phyloP scores from a whole-genome alignment of 2,113 vertebrate genomes.

The Copsychus sechellarum region DNA sequence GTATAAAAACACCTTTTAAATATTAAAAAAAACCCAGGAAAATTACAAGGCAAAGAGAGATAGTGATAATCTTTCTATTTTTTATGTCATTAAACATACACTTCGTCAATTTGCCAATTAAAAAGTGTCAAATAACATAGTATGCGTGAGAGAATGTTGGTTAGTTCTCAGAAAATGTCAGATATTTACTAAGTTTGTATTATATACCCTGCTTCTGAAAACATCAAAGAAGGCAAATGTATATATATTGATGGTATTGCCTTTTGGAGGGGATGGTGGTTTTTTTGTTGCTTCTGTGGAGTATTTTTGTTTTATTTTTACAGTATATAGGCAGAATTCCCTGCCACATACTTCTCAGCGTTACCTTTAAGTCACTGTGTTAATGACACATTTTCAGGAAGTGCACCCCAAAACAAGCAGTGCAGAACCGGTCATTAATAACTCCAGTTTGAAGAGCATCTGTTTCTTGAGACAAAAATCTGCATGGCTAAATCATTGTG shows the following conservation, averaged over 20 bases:
- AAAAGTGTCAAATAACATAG: background rate
- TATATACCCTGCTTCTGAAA: background rate
- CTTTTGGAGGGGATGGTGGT: background rate
- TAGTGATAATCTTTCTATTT: background rate
- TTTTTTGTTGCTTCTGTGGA: too few relatives aligned
- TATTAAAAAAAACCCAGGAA: background rate
- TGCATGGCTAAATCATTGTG: background rate
- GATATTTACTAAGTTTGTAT: background rate
- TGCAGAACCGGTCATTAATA: rapidly evolving
- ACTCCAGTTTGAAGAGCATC: background rate
- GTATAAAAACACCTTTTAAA: background rate
- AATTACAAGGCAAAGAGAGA: background rate
- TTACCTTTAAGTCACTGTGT: background rate
- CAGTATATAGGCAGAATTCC: background rate
- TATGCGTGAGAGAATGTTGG: background rate
- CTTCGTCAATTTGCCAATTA: background rate
- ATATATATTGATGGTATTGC: background rate
- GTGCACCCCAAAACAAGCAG: background rate
- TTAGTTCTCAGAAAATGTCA: background rate
- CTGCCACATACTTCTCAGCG: background rate
- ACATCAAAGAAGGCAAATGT: background rate
- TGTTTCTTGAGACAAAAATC: background rate
- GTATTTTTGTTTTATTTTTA: background rate
- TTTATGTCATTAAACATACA: background rate
- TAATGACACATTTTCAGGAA: background rate